Evolutionary conservation across 1,140 invertebrate species (phyloP), one percentile per base, ranked within the genome.

Genomic region (Drosophila nebulosa): DNA sequence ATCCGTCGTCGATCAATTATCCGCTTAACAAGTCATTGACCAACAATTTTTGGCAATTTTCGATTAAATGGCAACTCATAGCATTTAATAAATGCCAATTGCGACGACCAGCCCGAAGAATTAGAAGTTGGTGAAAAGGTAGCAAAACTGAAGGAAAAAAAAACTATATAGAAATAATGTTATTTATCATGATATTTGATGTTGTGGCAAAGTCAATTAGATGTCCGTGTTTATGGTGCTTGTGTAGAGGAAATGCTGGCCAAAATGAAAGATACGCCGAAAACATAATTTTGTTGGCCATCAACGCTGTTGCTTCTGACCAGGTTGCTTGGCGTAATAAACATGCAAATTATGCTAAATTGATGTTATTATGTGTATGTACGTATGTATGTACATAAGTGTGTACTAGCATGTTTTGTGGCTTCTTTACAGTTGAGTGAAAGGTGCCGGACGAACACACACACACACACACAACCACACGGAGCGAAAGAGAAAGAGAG

Each of bases 341-440:
- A 55, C 52, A 55, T 55, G 52, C 52, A 55, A 55, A 55, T 55
- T 55, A 55, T 55, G 52, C 24, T 55, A 55, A 55, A 55, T 55
- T 55, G 52, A 55, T 55, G 52, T 55, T 55, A 55, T 55, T 55
- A 55, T 55, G n/a, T 26, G 21, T 53, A 16, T 27, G n/a, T 52
- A 12, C 26, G 22, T 26, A n/a, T 52, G 51, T 53, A 16, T 16
- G 24, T 53, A 12, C 10, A 6, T 51, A 16, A 21, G 26, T 55
- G 52, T 55, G 26, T 55, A 46, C 39, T 46, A 46, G 16, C 39
- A 46, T 46, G 39, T 46, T 46, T 46, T 46, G 52, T 55, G 27
- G 52, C 52, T 55, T 55, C 52, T 55, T 30, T 32, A 55, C 52
- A 55, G 52, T 55, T 55, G 52, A 55, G 52, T 55, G 52, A 55